phyloP scores from a whole-genome alignment of 2,113 vertebrate genomes.

The Calyptommatus sinebrachiatus region DNA sequence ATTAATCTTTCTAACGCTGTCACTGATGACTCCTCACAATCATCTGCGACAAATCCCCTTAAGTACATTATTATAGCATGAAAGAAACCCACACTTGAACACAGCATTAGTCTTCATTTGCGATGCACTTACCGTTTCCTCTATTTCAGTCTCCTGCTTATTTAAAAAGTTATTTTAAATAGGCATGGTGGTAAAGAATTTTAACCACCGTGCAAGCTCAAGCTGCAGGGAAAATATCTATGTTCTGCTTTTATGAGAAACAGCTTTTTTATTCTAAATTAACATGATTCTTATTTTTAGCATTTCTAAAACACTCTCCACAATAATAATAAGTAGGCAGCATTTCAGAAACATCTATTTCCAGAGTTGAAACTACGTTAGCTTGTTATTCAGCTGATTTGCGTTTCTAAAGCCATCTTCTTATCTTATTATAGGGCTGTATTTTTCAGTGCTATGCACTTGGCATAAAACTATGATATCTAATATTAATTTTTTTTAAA shows the following conservation, averaged over 20 bases:
- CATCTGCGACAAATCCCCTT: no score
- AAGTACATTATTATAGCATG: no score
- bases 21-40: no score
- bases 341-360: not conserved
- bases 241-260: not conserved
- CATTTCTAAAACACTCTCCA: not conserved
- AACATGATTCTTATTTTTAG: not conserved
- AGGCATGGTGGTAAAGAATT: not conserved
- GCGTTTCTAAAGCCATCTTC: not conserved
- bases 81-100: no score
- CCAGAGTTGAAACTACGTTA: not conserved
- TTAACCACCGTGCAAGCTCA: not conserved
- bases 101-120: not conserved
- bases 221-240: not conserved
- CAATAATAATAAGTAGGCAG: not conserved
- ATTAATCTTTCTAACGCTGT: no score
- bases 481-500: not conserved
- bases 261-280: not conserved
- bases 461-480: not conserved
- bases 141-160: not conserved
- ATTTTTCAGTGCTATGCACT: not conserved
- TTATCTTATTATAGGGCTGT: slow-evolving; percentile 4
- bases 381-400: not conserved
- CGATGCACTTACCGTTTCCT: not conserved
- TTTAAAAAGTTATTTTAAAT: not conserved